Evolutionary conservation across 2,888 invertebrate genomes (phyloP).

Genomic region (Eugnorisma glareosa): DNA sequence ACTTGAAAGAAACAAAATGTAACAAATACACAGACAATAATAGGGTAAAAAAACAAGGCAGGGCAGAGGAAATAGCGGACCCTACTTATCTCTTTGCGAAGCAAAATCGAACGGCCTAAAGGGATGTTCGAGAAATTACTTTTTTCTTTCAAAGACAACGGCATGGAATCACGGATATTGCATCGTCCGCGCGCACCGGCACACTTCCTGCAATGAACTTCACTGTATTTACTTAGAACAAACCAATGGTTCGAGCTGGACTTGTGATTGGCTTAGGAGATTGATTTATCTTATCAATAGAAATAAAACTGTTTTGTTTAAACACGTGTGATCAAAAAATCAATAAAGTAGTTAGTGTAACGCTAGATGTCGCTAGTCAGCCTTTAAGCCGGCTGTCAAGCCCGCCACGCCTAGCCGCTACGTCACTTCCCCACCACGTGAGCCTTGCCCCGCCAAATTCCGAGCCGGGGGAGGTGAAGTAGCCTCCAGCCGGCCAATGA

Average conservation of each 20-base stretch:
- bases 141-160: conserved; percentile 71
- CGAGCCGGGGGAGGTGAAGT: too few relatives aligned
- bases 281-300: conserved; percentile 7
- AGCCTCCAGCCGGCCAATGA: too few relatives aligned
- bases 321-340: background rate
- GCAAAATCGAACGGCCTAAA: conserved; percentile 59
- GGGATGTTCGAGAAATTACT: conserved; percentile 62
- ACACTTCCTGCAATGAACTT: conserved; percentile 68
- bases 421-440: too few relatives aligned
- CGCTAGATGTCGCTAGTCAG: too few relatives aligned
- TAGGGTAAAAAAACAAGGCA: conserved; percentile 33
- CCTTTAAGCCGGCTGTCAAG: too few relatives aligned
- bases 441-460: too few relatives aligned
- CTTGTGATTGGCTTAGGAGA: conserved; percentile 15
- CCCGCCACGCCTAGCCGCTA: too few relatives aligned
- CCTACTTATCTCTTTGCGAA: conserved; percentile 52
- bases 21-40: conserved; percentile 7
- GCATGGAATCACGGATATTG: conserved; percentile 73
- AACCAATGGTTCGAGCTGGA: conserved; percentile 52
- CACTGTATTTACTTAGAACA: conserved; percentile 71
- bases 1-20: conserved; percentile 5
- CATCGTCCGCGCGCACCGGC: conserved; percentile 69
- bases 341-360: too few relatives aligned
- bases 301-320: background rate
- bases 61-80: conserved; percentile 52